Evolutionary conservation across 2,797 vertebrate species (phyloP), one percentile per base, ranked within the genome.

Genomic region (Mormyrops attenuatus): DNA sequence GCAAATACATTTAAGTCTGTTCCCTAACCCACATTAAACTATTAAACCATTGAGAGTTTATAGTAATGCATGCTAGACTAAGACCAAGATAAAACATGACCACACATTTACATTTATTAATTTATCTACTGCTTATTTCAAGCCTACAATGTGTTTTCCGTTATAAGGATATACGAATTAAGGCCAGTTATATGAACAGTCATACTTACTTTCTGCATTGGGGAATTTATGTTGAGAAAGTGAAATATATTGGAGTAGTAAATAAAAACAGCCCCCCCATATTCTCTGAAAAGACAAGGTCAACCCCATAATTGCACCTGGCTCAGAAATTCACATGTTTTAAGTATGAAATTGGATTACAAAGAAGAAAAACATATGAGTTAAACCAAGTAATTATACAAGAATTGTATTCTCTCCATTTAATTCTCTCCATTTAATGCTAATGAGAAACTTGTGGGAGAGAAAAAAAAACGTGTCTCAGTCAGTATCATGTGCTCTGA

Each of bases 401-500:
- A 87, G 13, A 13, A 57, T 26, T n/a, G 5, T 30, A 38, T 87
- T 60, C 86, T 34, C 8, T 50, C 8, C 7, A 44, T 85, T 85
- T 22, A 49, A 50, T 47, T 60, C 86, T 34, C 8, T 50, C 8
- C 7, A 44, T 85, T 85, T 22, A 49, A 50, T 47, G 47, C 20
- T 55, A 55, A 86, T 53, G 50, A 86, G n/a, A 86, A 86, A 55
- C 41, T 57, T 44, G 73, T 13, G 82, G 3, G 49, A 47, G 15
- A 73, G 9, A 89, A 89, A 77, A 80, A 80, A 20, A 84, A 30
- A 82, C 2, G 30, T 20, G 15, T 44, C 38, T 84, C 9, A 88
- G 88, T 89, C 84, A 44, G 30, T 63, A 77, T n/a, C 47, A 82
- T 13, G 73, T 87, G 88, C 60, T 22, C 85, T 84, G 89, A 73